Conservation (phyloP, 1,140 invertebrate genomes). For the Archivesica marissinica region DNA sequence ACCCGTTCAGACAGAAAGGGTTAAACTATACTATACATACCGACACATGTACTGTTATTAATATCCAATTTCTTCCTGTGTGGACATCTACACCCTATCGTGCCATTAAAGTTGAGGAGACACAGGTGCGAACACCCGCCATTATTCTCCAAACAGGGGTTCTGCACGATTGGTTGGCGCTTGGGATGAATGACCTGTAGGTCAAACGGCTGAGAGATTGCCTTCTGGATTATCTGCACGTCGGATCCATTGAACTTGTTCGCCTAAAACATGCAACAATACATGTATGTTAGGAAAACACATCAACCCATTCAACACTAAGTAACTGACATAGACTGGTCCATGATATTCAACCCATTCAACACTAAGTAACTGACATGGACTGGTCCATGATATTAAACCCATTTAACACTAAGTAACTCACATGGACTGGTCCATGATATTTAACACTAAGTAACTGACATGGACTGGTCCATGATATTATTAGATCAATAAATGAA, state of each 20-base stretch:
- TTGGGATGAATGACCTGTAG: constrained; percentile 92
- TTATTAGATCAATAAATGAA: no score
- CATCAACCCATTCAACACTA: no score
- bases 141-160: constrained; percentile 87
- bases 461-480: no score
- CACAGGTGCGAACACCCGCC: constrained; percentile 88
- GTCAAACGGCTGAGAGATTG: constrained; percentile 92
- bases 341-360: no score
- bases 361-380: no score
- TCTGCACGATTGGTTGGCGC: constrained; percentile 87
- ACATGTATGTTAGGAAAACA: no score
- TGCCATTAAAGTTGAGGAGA: constrained; percentile 87
- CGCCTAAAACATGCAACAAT: constrained; percentile 83
- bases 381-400: no score
- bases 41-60: constrained; percentile 88
- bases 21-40: constrained; percentile 85
- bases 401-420: no score
- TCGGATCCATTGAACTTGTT: constrained; percentile 89
- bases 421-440: no score
- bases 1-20: no score
- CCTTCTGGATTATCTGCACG: constrained; percentile 86
- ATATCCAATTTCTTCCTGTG: constrained; percentile 89
- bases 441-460: no score
- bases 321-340: no score
- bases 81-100: constrained; percentile 90